Conservation (phyloP, 2,888 invertebrate genomes). For the Nemapogon koenigi region DNA sequence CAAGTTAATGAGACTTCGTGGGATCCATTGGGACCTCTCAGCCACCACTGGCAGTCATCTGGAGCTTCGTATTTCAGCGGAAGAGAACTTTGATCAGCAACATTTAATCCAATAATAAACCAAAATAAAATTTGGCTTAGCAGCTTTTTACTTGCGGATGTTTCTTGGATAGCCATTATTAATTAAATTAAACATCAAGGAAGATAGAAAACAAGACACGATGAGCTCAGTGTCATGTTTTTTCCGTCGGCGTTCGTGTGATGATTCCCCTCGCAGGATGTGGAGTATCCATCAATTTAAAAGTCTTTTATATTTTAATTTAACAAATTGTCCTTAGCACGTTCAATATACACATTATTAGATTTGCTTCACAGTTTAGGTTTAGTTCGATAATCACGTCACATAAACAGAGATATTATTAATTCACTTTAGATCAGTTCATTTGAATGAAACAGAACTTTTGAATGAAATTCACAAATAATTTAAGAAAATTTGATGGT, state of each 20-base stretch:
- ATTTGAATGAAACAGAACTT: too few species aligned
- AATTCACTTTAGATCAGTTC: too few species aligned
- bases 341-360: constrained; percentile 36
- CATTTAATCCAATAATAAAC: constrained; percentile 47
- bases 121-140: constrained; percentile 46
- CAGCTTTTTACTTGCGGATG: constrained; percentile 36
- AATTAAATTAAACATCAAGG: constrained; percentile 52
- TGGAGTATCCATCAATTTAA: constrained; percentile 60
- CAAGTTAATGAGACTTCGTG: constrained; percentile 81
- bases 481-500: too few species aligned
- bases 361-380: constrained; percentile 26
- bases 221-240: constrained; percentile 60
- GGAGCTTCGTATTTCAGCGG: constrained; percentile 78
- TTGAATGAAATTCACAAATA: too few species aligned
- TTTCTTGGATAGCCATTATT: constrained; percentile 47
- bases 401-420: too few species aligned
- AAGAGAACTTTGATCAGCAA: constrained; percentile 54
- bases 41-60: constrained; percentile 85
- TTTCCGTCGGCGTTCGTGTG: constrained; percentile 57
- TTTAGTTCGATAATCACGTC: constrained; percentile 10
- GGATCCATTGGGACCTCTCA: constrained; percentile 65
- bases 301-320: constrained; percentile 40
- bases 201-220: constrained; percentile 57
- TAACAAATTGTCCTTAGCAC: constrained; percentile 38
- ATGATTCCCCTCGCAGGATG: constrained; percentile 53